Evolutionary conservation across 2,888 invertebrate genomes (phyloP), one percentile per base, ranked within the genome.

Genomic region (Acleris emargana): DNA sequence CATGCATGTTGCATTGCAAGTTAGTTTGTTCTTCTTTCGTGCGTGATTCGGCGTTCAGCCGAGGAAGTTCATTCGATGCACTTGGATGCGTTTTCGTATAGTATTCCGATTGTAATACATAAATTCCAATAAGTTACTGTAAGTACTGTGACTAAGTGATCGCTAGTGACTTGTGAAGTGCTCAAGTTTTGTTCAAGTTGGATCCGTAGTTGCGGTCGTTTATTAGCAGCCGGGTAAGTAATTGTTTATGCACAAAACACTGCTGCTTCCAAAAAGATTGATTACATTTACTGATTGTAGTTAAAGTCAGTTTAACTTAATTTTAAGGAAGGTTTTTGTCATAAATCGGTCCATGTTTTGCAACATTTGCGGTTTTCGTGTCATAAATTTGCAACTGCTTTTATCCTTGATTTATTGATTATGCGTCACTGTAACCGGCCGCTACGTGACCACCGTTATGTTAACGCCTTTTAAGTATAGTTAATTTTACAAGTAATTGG

Each of bases 211-310:
- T 66, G 63, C 58, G 57, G 58, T 67, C 55, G 67, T 73, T 72
- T 86, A 89, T 86, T 86, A 87, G 88, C 87, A 84, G 85, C 87
- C 88, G 82, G 89, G 89, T 89, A 82, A 81, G 88, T 83, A 67
- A 71, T 75, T 76, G 72, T 76, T 74, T 78, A 72, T 67, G 22
- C 51, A 59, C 38, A 58, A 45, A 28, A 45, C 20, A 18, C 45
- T 52, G 18, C 25, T 52, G 51, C 45, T 51, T 32, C 43, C 17
- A 22, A 43, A 57, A 66, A 51, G 22, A 17, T 60, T 28, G 20
- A 25, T 6, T 28, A 51, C 32, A 22, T 42, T 55, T 61, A 7
- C 11, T 42, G 32, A 49, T 60, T 38, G 25, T 16, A 47, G 18
- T 32, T 47, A 43, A 51, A 42, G 17, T 11, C 45, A 22, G 13